phyloP scores from a whole-genome alignment of 2,113 vertebrate genomes.

The Cinclus cinclus region DNA sequence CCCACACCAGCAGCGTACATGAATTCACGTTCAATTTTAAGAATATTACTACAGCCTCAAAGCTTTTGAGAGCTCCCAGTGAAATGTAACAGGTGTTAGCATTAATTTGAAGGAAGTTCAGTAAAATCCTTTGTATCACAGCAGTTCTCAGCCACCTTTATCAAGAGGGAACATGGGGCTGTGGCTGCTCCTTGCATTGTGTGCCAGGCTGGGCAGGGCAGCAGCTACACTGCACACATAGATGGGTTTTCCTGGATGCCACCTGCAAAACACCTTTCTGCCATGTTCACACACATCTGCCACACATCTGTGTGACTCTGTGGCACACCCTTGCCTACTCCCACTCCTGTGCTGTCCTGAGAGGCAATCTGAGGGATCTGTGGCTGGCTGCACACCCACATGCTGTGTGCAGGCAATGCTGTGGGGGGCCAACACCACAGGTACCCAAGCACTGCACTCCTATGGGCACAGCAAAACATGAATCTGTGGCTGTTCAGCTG shows the following conservation, averaged over 20 bases:
- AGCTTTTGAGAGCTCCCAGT: neutral
- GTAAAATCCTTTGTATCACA: neutral
- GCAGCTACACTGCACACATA: accelerated
- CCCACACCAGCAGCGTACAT: neutral
- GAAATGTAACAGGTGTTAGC: neutral
- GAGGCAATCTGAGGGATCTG: accelerated
- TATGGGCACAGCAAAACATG: neutral
- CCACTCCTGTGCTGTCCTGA: accelerated
- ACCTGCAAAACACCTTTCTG: neutral
- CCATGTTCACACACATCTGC: neutral
- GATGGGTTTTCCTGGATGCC: neutral
- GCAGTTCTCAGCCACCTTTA: neutral
- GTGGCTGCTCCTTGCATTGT: accelerated
- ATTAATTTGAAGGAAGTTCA: neutral
- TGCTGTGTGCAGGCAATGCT: accelerated
- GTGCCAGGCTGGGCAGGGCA: neutral
- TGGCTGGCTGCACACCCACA: accelerated
- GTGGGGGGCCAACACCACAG: neutral
- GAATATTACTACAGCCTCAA: neutral
- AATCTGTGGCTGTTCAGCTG: neutral
- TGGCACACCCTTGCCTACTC: neutral
- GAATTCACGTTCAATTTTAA: neutral
- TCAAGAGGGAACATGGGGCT: neutral
- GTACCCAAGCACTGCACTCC: neutral
- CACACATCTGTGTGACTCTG: neutral